Evolutionary conservation across 1,140 invertebrate genomes (phyloP), one percentile per base, ranked within the genome.

Genomic region (Apis dorsata): DNA sequence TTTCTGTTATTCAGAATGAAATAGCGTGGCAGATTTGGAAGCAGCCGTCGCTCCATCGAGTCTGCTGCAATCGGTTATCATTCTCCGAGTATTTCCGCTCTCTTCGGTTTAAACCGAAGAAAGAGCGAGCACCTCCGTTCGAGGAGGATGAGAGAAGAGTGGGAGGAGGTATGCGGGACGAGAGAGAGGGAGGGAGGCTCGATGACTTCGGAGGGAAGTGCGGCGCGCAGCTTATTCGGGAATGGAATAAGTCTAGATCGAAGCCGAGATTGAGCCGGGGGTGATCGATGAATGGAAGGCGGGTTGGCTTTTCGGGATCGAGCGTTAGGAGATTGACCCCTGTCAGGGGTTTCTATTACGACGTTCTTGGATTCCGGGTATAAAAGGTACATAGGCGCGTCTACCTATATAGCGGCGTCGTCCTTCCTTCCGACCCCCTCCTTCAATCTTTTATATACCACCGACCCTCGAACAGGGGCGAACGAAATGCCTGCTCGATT

Each of bases 261-360:
- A 81, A 74, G 49, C 72, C 60, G 78, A 84, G 81, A 87, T 88
- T 84, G 87, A 82, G 69, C 51, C 34, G 34, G 51, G 68, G 81
- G 85, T 90, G 89, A 90, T 90, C 88, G 89, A 90, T 90, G 89
- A 89, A 87, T 85, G 84, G 62, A 74, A 65, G 87, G 72, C 71
- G 81, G 86, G 72, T 88, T 86, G 84, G 84, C 86, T 90, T 89
- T 83, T 55, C 70, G 79, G 87, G 81, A 89, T 89, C 88, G 86
- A 83, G 85, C 86, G 88, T 86, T 85, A 84, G 89, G 88, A 90
- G 88, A 91, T 90, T 90, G 90, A 91, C 90, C 90, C 86, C 90
- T 89, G 88, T 88, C 88, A 87, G 86, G 88, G 86, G 77, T 91
- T 91, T 91, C 90, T 91, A 91, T 91, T 91, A 91, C 86, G 83